Conservation (phyloP, 92 coral and sea anemone species). For the Muricea muricata region DNA sequence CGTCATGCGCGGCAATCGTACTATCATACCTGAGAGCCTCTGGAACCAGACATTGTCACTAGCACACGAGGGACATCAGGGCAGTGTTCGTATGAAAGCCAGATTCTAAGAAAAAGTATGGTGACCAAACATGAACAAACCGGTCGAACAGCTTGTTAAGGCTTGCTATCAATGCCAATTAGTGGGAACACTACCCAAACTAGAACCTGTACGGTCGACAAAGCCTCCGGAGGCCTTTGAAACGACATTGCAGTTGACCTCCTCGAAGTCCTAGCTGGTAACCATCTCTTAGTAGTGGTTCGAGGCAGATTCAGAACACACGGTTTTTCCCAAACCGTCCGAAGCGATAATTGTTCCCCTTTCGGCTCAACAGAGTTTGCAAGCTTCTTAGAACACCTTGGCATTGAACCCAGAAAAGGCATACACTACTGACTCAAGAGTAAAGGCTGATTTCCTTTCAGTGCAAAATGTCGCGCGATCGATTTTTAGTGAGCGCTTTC, state of each 20-base stretch:
- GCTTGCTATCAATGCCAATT: constrained; percentile 43
- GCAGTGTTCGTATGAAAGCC: constrained; percentile 36
- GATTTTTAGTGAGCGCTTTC: too few species aligned
- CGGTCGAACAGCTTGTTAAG: constrained; percentile 47
- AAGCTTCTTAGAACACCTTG: constrained; percentile 65
- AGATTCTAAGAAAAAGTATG: constrained; percentile 50
- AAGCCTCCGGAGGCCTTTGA: constrained; percentile 72
- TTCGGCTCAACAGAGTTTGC: constrained; percentile 70
- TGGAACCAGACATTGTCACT: not conserved
- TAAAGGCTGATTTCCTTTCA: too few species aligned
- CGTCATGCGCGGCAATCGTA: constrained; percentile 1
- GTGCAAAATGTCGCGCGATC: too few species aligned
- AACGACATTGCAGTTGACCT: constrained; percentile 59
- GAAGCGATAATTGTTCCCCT: constrained; percentile 69
- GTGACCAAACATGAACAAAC: constrained; percentile 58
- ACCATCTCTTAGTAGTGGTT: constrained; percentile 65
- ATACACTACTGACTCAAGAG: constrained; percentile 74
- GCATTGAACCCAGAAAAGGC: constrained; percentile 68
- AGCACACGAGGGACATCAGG: constrained; percentile 57
- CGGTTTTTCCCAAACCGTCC: constrained; percentile 61
- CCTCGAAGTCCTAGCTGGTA: constrained; percentile 47
- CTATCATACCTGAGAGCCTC: not conserved
- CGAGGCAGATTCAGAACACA: constrained; percentile 73
- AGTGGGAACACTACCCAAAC: constrained; percentile 60
- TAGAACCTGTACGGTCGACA: constrained; percentile 71